Percentiles rank a stretch among this genome's conserved stretches.
phyloP scores from a whole-genome alignment of 2,113 vertebrate genomes.

The Canis aureus region DNA sequence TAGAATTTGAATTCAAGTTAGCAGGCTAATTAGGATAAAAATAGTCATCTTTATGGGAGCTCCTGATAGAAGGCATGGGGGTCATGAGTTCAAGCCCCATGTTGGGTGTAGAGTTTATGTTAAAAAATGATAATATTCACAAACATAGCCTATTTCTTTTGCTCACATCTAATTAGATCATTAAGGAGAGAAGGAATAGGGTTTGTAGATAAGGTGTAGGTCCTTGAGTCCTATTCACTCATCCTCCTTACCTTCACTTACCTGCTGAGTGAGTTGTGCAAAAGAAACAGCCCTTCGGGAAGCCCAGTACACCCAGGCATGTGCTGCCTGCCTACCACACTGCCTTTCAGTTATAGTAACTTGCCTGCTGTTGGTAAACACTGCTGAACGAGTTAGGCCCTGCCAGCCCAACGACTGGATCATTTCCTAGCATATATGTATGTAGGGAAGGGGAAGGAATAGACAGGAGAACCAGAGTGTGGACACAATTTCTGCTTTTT shows the following conservation, averaged over 20 bases:
- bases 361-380: not conserved
- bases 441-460: not conserved
- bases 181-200: not conserved
- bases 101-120: not conserved
- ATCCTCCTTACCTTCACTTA: not conserved
- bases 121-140: not conserved
- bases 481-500: not conserved
- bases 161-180: not conserved
- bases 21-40: not conserved
- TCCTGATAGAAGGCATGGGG: not conserved
- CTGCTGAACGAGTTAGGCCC: not conserved
- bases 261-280: not conserved
- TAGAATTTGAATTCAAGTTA: conserved; percentile 56
- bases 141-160: not conserved
- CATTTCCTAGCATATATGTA: not conserved
- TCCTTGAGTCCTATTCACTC: not conserved
- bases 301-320: not conserved
- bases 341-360: not conserved
- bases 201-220: not conserved
- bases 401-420: not conserved
- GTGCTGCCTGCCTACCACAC: not conserved
- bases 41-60: not conserved
- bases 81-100: not conserved
- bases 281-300: not conserved
- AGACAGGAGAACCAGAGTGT: not conserved